Base-by-base conservation (phyloP, 2,113 vertebrate species). In the Odontesthes bonariensis region DNA sequence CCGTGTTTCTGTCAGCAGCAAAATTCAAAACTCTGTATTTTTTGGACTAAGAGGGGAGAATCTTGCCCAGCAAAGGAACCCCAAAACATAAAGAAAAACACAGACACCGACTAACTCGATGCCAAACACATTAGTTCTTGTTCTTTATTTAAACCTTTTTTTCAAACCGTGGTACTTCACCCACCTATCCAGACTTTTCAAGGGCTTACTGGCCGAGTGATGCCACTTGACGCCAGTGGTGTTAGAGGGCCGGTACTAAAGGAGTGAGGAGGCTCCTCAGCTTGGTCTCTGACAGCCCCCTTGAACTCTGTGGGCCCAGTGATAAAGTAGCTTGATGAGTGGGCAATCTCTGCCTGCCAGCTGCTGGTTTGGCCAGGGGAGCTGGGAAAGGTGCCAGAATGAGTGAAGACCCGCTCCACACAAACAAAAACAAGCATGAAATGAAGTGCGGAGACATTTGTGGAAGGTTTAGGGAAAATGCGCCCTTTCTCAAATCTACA, bases 261-360 rank as follows among this genome's bases (percentile, higher is more conserved):
- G 81, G 67, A 84, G 79, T 13, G 66, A 85, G 83, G 74, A 80
- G 86, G 74, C 80, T 88, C 76, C 82, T 91, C 69, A 54, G 76
- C 80, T 54, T 81, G 85, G 76, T 92, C 88, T 92, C 83, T 91
- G 84, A 93, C 90, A 90, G 82, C 57, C 83, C 90, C 87, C 91
- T 89, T 87, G 86, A 93, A 92, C 92, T 91, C 89, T 71, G 81
- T 83, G 62, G 72, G 86, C 88, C 82, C 62, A 13, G 83, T 89
- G 91, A 92, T 94, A 91, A 92, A 92, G 87, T 90, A 86, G 86
- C 83, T 91, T 92, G 90, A 94, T 93, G 92, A 93, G 91, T 88
- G 91, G 87, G 81, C 89, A 91, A 89, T 92, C 89, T 86, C 82
- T 66, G 76, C 58, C 81, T 89, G 84, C 87, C 90, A 90, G 87